Conservation (phyloP, 2,888 invertebrate genomes). For the Trissolcus japonicus region DNA sequence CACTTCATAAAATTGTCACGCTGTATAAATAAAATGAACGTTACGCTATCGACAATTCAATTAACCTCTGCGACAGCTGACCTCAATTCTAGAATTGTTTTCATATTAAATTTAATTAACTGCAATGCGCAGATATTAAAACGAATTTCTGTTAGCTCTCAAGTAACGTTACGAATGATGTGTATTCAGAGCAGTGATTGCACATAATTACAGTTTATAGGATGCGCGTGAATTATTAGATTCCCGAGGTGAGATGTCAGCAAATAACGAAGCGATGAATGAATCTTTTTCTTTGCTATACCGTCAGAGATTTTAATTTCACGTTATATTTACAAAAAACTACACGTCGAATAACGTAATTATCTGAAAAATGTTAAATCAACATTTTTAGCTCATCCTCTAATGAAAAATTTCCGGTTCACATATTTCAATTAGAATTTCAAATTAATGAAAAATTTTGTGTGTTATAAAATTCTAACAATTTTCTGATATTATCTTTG, state of each 20-base stretch:
- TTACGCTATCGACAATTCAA: conserved; percentile 59
- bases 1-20: conserved; percentile 17
- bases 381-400: no score
- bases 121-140: conserved; percentile 46
- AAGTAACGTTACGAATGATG: conserved; percentile 44
- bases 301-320: no score
- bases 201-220: conserved; percentile 51
- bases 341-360: no score
- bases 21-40: conserved; percentile 18
- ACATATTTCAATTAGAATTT: no score
- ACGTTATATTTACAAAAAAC: no score
- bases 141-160: conserved; percentile 37
- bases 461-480: no score
- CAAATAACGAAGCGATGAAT: conserved; percentile 1
- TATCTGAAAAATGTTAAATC: no score
- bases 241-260: conserved; percentile 17
- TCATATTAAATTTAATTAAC: conserved; percentile 43
- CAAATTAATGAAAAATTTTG: no score
- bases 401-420: no score
- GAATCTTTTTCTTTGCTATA: no score
- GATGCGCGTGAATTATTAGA: conserved; percentile 40
- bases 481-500: no score
- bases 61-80: conserved; percentile 56
- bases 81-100: conserved; percentile 54
- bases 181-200: conserved; percentile 36